Evolutionary conservation across 2,888 invertebrate species (phyloP).

Genomic region (Argyresthia albistria): DNA sequence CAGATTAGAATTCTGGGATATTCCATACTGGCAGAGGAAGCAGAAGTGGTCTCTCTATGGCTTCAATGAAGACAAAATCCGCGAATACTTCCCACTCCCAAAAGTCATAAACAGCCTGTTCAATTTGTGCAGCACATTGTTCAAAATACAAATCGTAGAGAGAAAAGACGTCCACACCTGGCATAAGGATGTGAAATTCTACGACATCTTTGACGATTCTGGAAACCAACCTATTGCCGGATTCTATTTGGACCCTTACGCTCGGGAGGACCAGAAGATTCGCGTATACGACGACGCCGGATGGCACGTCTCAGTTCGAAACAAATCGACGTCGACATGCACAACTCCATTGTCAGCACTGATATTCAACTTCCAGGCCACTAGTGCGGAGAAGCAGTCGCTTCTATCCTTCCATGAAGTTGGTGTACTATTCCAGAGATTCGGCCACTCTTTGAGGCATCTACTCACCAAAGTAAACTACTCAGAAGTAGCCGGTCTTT

Average conservation of each 20-base stretch:
- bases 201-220: constrained; percentile 81
- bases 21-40: constrained; percentile 89
- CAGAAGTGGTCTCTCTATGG: constrained; percentile 77
- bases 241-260: constrained; percentile 89
- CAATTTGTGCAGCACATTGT: constrained; percentile 81
- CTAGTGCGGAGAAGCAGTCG: constrained; percentile 75
- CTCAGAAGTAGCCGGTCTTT: constrained; percentile 87
- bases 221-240: constrained; percentile 79
- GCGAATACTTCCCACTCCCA: constrained; percentile 87
- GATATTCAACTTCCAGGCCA: constrained; percentile 86
- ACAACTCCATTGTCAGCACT: constrained; percentile 84
- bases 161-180: constrained; percentile 78
- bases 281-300: constrained; percentile 74
- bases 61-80: constrained; percentile 79
- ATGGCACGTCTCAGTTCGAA: constrained; percentile 86
- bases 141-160: constrained; percentile 83
- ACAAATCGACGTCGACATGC: constrained; percentile 75
- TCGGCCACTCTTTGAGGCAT: constrained; percentile 91
- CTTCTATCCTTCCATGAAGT: constrained; percentile 85
- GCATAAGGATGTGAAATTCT: constrained; percentile 90
- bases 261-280: constrained; percentile 76
- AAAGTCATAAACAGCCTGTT: constrained; percentile 87
- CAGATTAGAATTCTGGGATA: constrained; percentile 84
- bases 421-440: constrained; percentile 82
- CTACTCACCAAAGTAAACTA: constrained; percentile 86